phyloP scores from a whole-genome alignment of 1,140 invertebrate genomes.

The Aporrectodea caliginosa region DNA sequence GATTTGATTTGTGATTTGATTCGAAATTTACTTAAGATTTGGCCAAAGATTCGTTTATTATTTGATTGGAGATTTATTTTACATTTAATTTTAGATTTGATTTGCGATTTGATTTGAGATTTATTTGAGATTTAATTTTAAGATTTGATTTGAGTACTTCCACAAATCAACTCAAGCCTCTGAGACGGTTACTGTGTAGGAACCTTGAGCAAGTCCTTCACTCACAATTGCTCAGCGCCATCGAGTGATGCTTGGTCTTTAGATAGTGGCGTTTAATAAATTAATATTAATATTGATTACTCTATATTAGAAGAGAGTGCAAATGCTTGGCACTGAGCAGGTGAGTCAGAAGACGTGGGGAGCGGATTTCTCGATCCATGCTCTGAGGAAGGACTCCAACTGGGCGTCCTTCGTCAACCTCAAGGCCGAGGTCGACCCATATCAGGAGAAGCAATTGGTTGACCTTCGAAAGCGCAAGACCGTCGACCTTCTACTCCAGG shows the following conservation, averaged over 20 bases:
- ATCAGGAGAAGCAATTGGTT: slow-evolving; percentile 48
- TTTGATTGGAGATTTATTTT: too few species aligned
- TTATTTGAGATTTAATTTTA: too few species aligned
- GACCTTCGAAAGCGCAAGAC: slow-evolving; percentile 44
- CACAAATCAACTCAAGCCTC: neutral
- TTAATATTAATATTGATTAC: neutral
- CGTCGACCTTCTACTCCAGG: slow-evolving; percentile 48
- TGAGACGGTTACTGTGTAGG: too few species aligned
- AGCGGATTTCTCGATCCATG: slow-evolving; percentile 45
- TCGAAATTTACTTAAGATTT: too few species aligned
- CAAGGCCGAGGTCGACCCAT: slow-evolving; percentile 43
- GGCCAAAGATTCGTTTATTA: too few species aligned
- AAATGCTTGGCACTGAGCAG: slow-evolving; percentile 34
- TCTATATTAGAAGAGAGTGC: neutral
- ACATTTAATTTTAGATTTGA: too few species aligned
- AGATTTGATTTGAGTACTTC: neutral
- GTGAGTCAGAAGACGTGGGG: slow-evolving; percentile 50
- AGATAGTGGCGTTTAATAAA: too few species aligned
- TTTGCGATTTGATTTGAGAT: too few species aligned
- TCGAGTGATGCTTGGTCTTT: too few species aligned
- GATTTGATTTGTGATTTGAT: too few species aligned
- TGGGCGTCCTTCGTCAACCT: slow-evolving; percentile 50
- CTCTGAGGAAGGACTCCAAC: slow-evolving; percentile 51
- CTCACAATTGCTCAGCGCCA: too few species aligned
- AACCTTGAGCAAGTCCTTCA: too few species aligned